Evolutionary conservation across 2,113 vertebrate genomes (phyloP).

Genomic region (Sphaerodactylus townsendi): DNA sequence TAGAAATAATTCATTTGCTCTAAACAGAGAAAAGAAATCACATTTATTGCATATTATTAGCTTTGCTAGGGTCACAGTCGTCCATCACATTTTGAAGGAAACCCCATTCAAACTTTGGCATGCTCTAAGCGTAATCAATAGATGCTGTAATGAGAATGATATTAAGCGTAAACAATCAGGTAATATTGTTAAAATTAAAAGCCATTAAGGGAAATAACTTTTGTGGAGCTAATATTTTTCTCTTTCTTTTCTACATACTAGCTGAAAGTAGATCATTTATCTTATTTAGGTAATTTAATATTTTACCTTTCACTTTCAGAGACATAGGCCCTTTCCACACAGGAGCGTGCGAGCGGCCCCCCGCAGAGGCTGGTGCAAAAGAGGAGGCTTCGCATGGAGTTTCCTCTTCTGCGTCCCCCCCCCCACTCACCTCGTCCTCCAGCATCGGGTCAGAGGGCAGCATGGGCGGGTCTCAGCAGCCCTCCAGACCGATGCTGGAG

Average conservation of each 20-base stretch:
- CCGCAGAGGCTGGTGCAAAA: too few species aligned
- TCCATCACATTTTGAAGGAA: constrained; percentile 17
- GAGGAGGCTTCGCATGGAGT: too few species aligned
- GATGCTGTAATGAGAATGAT: constrained; percentile 1
- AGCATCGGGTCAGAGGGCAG: too few species aligned
- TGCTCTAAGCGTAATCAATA: constrained; percentile 1
- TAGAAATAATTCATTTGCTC: constrained; percentile 24
- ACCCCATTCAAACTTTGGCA: neutral
- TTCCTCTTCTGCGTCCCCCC: too few species aligned
- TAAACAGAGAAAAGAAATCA: neutral
- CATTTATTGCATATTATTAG: constrained; percentile 5
- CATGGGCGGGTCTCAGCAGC: too few species aligned
- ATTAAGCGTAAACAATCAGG: constrained; percentile 19
- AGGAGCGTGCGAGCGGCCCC: too few species aligned
- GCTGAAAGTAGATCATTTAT: neutral
- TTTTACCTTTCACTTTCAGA: neutral
- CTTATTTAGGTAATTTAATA: neutral
- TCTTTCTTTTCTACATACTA: neutral
- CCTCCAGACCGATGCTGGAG: too few species aligned
- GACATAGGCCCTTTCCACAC: too few species aligned
- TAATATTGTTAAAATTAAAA: constrained; percentile 21
- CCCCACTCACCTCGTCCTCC: too few species aligned
- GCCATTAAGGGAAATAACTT: neutral
- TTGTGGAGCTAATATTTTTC: neutral
- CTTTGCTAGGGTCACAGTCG: neutral